phyloP scores from a whole-genome alignment of 2,888 invertebrate genomes.

The Idaea straminata region DNA sequence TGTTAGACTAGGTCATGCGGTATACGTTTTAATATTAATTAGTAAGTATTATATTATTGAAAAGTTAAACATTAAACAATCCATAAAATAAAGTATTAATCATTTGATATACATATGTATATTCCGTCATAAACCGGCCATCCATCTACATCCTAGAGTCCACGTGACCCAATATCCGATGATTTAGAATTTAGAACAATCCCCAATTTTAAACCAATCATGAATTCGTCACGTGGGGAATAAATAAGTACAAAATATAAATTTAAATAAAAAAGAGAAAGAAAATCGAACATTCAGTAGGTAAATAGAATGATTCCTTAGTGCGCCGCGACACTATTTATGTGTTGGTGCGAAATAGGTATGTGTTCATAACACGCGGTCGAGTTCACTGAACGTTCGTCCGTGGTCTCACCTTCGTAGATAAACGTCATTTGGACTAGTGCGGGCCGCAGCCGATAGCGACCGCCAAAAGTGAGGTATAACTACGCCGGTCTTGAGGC shows the following conservation, averaged over 20 bases:
- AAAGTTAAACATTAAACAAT: not conserved
- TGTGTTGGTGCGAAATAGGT: constrained; percentile 55
- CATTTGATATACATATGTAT: not conserved
- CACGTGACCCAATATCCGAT: not conserved
- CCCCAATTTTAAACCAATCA: not conserved
- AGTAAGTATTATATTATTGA: no score
- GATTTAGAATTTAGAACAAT: not conserved
- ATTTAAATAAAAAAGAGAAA: constrained; percentile 22
- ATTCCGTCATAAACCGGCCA: not conserved
- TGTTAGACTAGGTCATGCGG: no score
- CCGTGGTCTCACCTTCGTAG: constrained; percentile 74
- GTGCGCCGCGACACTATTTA: constrained; percentile 45
- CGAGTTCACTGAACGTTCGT: constrained; percentile 69
- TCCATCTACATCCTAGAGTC: not conserved
- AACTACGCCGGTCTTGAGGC: constrained; percentile 52
- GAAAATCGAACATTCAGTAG: not conserved
- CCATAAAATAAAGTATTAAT: not conserved
- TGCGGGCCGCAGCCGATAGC: constrained; percentile 32
- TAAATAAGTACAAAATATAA: not conserved
- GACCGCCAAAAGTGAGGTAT: constrained; percentile 38
- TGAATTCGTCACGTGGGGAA: not conserved
- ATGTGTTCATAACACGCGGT: constrained; percentile 51
- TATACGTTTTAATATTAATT: no score
- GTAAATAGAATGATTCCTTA: constrained; percentile 40
- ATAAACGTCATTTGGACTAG: constrained; percentile 69